These are phyloP conservation scores for Sceloporus tristichus DNA, from an alignment of 2,113 vertebrate species.

Conservation along the genomic window DNA sequence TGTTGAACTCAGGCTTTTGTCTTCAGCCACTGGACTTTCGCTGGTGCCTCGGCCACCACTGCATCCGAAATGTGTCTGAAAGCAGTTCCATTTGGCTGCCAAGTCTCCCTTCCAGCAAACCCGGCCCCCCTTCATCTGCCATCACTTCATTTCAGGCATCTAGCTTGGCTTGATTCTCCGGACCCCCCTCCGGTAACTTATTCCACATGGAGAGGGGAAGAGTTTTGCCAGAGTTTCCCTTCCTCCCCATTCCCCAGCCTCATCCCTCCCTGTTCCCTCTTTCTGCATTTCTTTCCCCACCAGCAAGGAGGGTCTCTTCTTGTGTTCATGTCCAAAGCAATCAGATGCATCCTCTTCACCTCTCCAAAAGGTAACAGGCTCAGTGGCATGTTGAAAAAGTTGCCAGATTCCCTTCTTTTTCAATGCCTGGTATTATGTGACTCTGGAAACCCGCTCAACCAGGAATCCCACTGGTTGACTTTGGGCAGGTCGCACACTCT, in stretches of 20 bases:
- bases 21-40: not conserved
- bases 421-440: too few species aligned
- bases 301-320: constrained; percentile 55
- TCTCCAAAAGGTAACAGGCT: constrained; percentile 57
- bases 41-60: not conserved
- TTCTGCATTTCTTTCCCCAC: constrained; percentile 53
- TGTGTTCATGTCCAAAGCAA: constrained; percentile 71
- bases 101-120: not conserved
- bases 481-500: too few species aligned
- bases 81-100: not conserved
- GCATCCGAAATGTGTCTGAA: not conserved
- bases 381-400: constrained; percentile 58
- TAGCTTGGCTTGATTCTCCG: not conserved
- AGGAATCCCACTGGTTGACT: too few species aligned
- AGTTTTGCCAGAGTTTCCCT: constrained; percentile 43
- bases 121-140: constrained; percentile 5
- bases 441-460: too few species aligned
- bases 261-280: not conserved
- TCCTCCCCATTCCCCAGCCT: not conserved
- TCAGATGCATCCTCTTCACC: constrained; percentile 66
- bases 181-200: constrained; percentile 43
- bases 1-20: not conserved
- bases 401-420: constrained; percentile 53
- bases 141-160: constrained; percentile 7
- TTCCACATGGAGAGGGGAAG: constrained; percentile 57